These are phyloP conservation scores for Cotesia chilonis DNA, from an alignment of 1,140 invertebrate genomes.

Conservation along the genomic window DNA sequence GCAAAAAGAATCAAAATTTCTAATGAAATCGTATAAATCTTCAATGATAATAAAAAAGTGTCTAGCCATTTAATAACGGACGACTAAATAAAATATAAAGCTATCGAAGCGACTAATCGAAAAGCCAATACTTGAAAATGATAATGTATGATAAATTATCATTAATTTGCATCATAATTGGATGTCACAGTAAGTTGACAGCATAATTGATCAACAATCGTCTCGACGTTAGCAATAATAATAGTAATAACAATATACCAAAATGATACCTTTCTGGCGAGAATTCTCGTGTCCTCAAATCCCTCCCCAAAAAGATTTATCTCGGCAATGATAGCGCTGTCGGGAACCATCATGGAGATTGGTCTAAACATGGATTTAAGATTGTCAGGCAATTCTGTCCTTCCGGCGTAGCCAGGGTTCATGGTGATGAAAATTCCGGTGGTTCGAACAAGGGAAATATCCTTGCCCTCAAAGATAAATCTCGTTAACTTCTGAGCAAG, in stretches of 20 bases:
- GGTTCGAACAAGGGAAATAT: constrained; percentile 77
- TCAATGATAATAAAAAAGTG: neutral
- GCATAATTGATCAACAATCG: too few species aligned
- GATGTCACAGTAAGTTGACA: too few species aligned
- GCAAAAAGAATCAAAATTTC: too few species aligned
- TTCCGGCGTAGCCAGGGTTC: constrained; percentile 90
- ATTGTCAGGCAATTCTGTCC: constrained; percentile 91
- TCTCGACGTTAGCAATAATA: neutral
- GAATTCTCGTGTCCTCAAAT: constrained; percentile 78
- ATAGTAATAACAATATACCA: too few species aligned
- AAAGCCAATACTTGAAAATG: neutral
- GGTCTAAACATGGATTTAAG: constrained; percentile 92
- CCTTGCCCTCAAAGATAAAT: constrained; percentile 83
- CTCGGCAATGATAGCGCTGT: constrained; percentile 88
- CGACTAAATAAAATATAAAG: too few species aligned
- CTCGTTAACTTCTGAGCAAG: constrained; percentile 71
- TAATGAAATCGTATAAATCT: neutral
- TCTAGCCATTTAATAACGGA: too few species aligned
- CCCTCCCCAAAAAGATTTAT: constrained; percentile 89
- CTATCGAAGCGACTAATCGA: too few species aligned
- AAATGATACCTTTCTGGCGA: constrained; percentile 77
- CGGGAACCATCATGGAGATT: constrained; percentile 95
- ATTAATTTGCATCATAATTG: too few species aligned
- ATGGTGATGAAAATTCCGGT: constrained; percentile 92
- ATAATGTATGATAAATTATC: neutral